Evolutionary conservation across 2,888 invertebrate genomes (phyloP).

Genomic region (Eupeodes luniger): DNA sequence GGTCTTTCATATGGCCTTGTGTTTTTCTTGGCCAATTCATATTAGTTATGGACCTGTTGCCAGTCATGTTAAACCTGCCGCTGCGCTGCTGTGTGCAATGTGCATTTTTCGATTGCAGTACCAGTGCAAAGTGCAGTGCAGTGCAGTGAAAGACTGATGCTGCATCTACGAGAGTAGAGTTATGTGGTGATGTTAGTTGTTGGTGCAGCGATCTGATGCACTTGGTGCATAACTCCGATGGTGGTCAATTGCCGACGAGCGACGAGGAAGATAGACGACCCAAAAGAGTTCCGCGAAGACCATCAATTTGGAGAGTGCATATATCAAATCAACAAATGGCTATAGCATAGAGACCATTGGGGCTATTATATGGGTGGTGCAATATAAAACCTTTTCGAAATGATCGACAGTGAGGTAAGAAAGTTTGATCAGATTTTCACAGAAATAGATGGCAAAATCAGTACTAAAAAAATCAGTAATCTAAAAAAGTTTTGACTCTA

Average conservation of each 20-base stretch:
- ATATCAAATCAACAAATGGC: constrained; percentile 75
- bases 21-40: constrained; percentile 60
- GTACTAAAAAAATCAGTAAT: no score
- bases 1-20: constrained; percentile 37
- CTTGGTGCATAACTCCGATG: constrained; percentile 62
- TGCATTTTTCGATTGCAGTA: background rate
- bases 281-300: constrained; percentile 65
- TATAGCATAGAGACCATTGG: constrained; percentile 40
- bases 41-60: constrained; percentile 76
- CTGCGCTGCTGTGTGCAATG: constrained; percentile 43
- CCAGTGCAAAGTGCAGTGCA: background rate
- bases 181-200: constrained; percentile 23
- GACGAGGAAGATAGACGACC: constrained; percentile 72
- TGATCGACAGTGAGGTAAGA: constrained; percentile 31
- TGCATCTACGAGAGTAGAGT: background rate
- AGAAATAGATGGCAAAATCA: background rate
- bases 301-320: constrained; percentile 74
- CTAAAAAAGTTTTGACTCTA: no score
- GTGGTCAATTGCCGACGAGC: constrained; percentile 63
- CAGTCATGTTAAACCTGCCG: constrained; percentile 68
- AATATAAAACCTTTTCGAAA: constrained; percentile 10
- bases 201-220: constrained; percentile 9
- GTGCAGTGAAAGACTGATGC: constrained; percentile 19
- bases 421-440: background rate
- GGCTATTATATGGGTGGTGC: constrained; percentile 32